Conservation (phyloP, 2,888 invertebrate species). For the Ctenicera cuprea region DNA sequence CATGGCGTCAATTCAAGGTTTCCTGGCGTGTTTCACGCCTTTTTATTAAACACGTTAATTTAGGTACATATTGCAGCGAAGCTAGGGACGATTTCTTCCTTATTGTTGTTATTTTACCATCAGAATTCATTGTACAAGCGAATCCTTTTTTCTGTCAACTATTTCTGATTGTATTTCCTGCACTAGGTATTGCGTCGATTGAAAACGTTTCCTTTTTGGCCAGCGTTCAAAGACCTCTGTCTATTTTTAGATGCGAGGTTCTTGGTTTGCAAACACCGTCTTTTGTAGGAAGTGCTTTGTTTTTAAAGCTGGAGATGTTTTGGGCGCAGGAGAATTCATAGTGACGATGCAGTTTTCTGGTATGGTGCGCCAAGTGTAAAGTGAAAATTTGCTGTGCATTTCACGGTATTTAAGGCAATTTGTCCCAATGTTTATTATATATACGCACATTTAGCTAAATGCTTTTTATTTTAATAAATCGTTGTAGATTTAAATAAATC, state of each 20-base stretch:
- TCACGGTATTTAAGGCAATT: too few relatives aligned
- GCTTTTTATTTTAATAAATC: too few relatives aligned
- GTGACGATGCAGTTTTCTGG: background rate
- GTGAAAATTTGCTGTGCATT: too few relatives aligned
- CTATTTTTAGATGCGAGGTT: slow-evolving; percentile 41
- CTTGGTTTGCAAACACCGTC: slow-evolving; percentile 42
- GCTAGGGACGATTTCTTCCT: background rate
- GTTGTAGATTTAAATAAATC: too few relatives aligned
- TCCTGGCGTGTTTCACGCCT: background rate
- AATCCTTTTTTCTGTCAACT: background rate
- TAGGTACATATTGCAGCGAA: too few relatives aligned
- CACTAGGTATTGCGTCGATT: slow-evolving; percentile 46
- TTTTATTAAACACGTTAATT: slow-evolving; percentile 1
- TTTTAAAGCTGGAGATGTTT: slow-evolving; percentile 7
- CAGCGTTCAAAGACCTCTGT: slow-evolving; percentile 51
- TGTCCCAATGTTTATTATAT: too few relatives aligned
- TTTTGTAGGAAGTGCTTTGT: slow-evolving; percentile 38
- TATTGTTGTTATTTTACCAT: background rate
- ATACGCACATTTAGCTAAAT: too few relatives aligned
- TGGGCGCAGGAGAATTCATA: background rate
- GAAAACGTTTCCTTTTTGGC: slow-evolving; percentile 53
- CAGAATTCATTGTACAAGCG: background rate
- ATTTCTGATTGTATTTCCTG: slow-evolving; percentile 28
- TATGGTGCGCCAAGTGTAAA: too few relatives aligned
- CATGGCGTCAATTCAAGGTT: slow-evolving; percentile 35